Evolutionary conservation across 2,113 vertebrate species (phyloP).

Genomic region (Antechinus stuartii): DNA sequence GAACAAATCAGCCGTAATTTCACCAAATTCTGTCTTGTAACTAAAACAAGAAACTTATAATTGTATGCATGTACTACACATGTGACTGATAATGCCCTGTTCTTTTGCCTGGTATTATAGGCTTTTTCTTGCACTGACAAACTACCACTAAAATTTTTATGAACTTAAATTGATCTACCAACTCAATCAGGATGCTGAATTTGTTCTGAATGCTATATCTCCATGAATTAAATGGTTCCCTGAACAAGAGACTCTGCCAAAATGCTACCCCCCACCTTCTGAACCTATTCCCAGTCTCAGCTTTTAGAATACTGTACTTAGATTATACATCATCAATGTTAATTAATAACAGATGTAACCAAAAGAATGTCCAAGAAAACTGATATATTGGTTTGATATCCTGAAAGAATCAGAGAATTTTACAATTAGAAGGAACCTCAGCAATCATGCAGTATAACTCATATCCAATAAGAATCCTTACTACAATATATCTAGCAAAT

Average conservation of each 20-base stretch:
- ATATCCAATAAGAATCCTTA: not conserved
- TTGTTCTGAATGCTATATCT: not conserved
- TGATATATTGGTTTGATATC: not conserved
- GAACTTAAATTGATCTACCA: not conserved
- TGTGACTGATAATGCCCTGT: not conserved
- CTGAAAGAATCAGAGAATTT: not conserved
- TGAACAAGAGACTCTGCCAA: not conserved
- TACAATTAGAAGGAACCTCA: not conserved
- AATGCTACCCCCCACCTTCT: not conserved
- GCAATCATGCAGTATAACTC: not conserved
- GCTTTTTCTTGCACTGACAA: not conserved
- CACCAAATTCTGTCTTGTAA: not conserved
- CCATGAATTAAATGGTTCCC: not conserved
- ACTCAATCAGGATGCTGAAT: not conserved
- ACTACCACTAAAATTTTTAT: not conserved
- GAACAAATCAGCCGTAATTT: not conserved
- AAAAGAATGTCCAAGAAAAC: slow-evolving; percentile 9
- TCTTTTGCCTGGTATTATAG: not conserved
- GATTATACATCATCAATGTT: not conserved
- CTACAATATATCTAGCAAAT: not conserved
- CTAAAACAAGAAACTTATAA: not conserved
- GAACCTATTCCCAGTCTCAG: not conserved
- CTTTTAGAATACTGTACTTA: slow-evolving; percentile 11
- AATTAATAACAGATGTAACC: slow-evolving; percentile 27
- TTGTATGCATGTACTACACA: not conserved